Conservation (phyloP, 2,113 vertebrate genomes). For the Ptychochromis oligacanthus region DNA sequence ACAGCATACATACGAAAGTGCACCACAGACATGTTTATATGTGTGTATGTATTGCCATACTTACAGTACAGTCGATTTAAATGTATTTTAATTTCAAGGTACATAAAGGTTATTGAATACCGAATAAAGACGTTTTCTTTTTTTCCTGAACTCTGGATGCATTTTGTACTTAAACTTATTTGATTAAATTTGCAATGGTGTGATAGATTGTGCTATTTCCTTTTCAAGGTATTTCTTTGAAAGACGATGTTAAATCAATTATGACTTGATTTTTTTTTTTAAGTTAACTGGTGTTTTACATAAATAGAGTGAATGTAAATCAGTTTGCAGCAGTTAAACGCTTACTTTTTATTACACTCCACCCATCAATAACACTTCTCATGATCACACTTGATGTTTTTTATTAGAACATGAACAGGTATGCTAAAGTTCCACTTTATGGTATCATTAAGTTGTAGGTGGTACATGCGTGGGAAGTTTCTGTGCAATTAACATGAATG, state of each 20-base stretch:
- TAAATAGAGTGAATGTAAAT: conserved; percentile 13
- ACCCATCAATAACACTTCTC: conserved; percentile 79
- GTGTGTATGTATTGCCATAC: conserved; percentile 83
- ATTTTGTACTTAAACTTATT: conserved; percentile 49
- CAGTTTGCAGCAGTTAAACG: not conserved
- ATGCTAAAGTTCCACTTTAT: conserved; percentile 86
- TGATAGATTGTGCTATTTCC: conserved; percentile 56
- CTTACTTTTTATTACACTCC: conserved; percentile 60
- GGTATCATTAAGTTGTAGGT: conserved; percentile 93
- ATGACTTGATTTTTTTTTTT: conserved; percentile 64
- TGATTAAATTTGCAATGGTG: conserved; percentile 47
- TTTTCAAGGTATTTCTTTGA: conserved; percentile 11
- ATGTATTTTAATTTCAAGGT: conserved; percentile 83
- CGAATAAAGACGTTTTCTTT: conserved; percentile 75
- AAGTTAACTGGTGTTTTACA: conserved; percentile 8
- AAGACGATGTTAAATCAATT: conserved; percentile 82
- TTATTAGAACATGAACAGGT: conserved; percentile 85
- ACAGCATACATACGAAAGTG: conserved; percentile 74
- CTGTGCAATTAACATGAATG: conserved; percentile 93
- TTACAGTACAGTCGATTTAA: conserved; percentile 80
- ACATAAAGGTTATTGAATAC: conserved; percentile 78
- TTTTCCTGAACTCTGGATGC: conserved; percentile 58
- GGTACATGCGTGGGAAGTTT: conserved; percentile 90
- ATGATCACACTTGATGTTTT: conserved; percentile 86
- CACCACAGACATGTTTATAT: conserved; percentile 82